A percentile compares a stretch with the other conserved stretches of the same genome.
Evolutionary conservation across 2,888 invertebrate genomes (phyloP).

Genomic region (Habrosyne pyritoides): DNA sequence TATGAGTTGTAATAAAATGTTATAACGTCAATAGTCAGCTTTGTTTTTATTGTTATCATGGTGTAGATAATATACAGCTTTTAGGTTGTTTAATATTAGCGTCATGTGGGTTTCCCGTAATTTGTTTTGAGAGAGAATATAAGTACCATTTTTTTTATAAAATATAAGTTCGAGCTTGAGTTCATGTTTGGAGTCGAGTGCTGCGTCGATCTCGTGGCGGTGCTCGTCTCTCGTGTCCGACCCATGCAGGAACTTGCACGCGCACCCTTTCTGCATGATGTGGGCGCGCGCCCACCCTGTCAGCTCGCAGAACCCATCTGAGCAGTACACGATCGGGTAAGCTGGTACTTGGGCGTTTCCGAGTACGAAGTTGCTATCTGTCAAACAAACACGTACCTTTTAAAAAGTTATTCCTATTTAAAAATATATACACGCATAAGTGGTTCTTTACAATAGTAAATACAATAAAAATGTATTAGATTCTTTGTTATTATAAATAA

Average conservation of each 20-base stretch:
- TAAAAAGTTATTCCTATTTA: too few relatives aligned
- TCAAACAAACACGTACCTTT: neutral
- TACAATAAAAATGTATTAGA: too few relatives aligned
- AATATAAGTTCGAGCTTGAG: conserved; percentile 97
- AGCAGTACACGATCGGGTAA: conserved; percentile 98
- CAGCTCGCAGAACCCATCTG: conserved; percentile 98
- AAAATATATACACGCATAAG: too few relatives aligned
- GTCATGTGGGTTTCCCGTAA: neutral
- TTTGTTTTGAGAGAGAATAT: neutral
- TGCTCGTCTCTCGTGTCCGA: conserved; percentile 95
- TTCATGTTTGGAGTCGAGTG: conserved; percentile 94
- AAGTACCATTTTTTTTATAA: conserved; percentile 96
- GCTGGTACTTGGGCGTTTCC: conserved; percentile 96
- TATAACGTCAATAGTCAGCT: neutral
- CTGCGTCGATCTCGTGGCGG: conserved; percentile 93
- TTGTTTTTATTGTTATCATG: neutral
- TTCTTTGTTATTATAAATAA: too few relatives aligned
- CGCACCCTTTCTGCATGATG: conserved; percentile 98
- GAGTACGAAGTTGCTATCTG: conserved; percentile 98
- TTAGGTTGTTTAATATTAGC: too few relatives aligned
- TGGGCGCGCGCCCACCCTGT: conserved; percentile 96
- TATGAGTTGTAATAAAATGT: neutral
- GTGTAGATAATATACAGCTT: neutral
- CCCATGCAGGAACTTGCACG: conserved; percentile 97
- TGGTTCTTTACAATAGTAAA: too few relatives aligned